Percentiles rank a stretch among this genome's conserved stretches.
These are phyloP conservation scores for Rhinolophus ferrumequinum DNA, from an alignment of 2,113 vertebrate species.

Conservation along the genomic window DNA sequence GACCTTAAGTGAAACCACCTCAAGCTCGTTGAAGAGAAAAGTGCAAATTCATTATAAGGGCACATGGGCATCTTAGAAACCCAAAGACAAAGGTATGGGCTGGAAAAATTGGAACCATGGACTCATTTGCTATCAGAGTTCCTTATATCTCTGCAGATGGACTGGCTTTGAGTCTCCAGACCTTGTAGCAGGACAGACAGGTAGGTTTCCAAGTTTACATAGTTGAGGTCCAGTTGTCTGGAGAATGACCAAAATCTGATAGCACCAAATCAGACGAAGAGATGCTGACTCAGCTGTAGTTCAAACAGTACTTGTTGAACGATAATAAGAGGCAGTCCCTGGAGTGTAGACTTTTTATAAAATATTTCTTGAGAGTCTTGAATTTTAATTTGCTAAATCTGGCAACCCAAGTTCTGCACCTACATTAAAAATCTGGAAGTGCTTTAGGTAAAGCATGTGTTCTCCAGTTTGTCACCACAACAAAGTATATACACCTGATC, in stretches of 20 bases:
- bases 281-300: not conserved
- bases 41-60: not conserved
- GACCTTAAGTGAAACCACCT: not conserved
- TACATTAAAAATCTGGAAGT: not conserved
- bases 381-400: not conserved
- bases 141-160: not conserved
- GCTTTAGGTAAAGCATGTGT: not conserved
- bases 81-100: not conserved
- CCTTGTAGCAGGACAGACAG: not conserved
- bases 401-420: not conserved
- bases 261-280: not conserved
- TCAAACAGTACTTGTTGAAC: not conserved
- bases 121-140: not conserved
- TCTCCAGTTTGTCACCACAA: not conserved
- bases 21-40: not conserved
- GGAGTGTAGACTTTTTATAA: not conserved
- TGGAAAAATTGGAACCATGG: not conserved
- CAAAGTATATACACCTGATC: not conserved
- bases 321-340: not conserved
- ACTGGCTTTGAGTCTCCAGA: not conserved
- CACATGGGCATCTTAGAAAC: not conserved
- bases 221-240: not conserved
- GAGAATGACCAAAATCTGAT: not conserved
- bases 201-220: not conserved
- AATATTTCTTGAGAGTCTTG: not conserved